These are phyloP conservation scores for Suncus etruscus DNA, from an alignment of 2,113 vertebrate species.

Conservation along the genomic window DNA sequence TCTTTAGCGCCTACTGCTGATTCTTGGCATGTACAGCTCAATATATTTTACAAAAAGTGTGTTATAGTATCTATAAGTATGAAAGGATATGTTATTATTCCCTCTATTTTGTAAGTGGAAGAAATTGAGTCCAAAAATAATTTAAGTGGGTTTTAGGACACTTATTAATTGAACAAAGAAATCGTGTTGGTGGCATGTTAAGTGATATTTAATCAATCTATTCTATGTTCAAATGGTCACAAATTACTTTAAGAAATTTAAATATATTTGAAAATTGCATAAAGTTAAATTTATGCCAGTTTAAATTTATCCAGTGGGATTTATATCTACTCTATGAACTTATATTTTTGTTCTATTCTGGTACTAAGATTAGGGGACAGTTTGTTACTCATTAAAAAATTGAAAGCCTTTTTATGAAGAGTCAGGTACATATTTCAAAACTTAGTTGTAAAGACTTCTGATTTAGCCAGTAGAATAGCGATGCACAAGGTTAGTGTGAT, in stretches of 20 bases:
- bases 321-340: conserved; percentile 44
- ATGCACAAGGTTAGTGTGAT: conserved; percentile 62
- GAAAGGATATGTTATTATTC: conserved; percentile 48
- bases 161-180: conserved; percentile 48
- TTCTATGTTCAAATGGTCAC: conserved; percentile 54
- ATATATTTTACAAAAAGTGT: conserved; percentile 45
- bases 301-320: not conserved
- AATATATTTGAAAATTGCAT: conserved; percentile 54
- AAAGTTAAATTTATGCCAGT: conserved; percentile 18
- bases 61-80: not conserved
- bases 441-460: conserved; percentile 66
- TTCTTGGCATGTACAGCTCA: conserved; percentile 21
- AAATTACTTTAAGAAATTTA: conserved; percentile 66
- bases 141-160: not conserved
- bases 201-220: conserved; percentile 57
- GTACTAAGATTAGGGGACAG: not conserved
- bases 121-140: conserved; percentile 56
- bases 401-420: conserved; percentile 71
- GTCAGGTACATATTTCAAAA: conserved; percentile 63
- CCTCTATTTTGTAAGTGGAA: conserved; percentile 36
- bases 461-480: conserved; percentile 46
- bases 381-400: not conserved
- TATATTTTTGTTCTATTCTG: conserved; percentile 47
- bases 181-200: conserved; percentile 19
- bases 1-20: not conserved